Percentiles rank a stretch among this genome's conserved stretches.
These are phyloP conservation scores for Prunella fulvescens DNA, from an alignment of 2,113 vertebrate genomes.

Conservation along the genomic window DNA sequence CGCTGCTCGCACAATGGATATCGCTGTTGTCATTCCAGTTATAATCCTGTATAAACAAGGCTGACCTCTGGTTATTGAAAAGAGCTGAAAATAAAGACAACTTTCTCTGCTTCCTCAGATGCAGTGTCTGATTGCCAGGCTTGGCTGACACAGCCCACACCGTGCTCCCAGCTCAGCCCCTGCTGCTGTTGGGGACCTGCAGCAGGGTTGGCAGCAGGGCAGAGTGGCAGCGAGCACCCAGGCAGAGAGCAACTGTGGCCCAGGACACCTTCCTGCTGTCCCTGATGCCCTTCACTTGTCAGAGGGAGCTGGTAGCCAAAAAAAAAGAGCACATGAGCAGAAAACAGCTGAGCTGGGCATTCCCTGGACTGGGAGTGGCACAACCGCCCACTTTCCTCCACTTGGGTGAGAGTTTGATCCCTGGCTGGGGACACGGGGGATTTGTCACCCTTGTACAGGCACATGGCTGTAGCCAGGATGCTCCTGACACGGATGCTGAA, in stretches of 20 bases:
- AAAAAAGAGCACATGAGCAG: neutral
- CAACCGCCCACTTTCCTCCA: accelerated
- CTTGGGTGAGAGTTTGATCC: neutral
- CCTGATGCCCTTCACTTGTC: neutral
- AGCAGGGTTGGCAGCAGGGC: accelerated
- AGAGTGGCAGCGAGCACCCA: neutral
- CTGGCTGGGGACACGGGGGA: accelerated
- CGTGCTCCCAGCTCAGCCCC: accelerated
- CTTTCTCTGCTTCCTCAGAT: neutral
- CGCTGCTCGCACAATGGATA: neutral
- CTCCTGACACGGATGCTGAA: neutral
- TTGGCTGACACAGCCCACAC: accelerated
- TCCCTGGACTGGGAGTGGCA: neutral
- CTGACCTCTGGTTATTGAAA: slow-evolving; percentile 15
- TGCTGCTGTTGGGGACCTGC: neutral
- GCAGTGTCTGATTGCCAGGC: neutral
- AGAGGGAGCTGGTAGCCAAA: neutral
- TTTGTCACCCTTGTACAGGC: neutral
- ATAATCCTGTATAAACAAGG: neutral
- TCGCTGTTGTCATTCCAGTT: neutral
- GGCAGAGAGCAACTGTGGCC: neutral
- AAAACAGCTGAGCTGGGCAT: neutral
- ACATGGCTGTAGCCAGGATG: neutral
- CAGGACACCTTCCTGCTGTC: neutral
- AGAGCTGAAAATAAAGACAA: slow-evolving; percentile 7